phyloP scores from a whole-genome alignment of 1,140 invertebrate species.

The Nylanderia fulva region DNA sequence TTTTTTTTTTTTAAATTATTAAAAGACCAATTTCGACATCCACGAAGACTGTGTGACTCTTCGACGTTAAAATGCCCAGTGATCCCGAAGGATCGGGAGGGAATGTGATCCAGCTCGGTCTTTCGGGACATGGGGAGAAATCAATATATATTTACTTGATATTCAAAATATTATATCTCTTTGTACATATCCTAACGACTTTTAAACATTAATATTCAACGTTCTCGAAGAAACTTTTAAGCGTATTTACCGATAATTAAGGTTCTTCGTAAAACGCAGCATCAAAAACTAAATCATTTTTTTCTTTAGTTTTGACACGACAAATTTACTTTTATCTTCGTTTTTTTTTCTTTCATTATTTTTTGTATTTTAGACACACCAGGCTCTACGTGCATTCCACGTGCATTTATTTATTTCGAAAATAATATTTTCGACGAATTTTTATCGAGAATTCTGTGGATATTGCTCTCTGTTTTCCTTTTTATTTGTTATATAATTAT shows the following conservation, averaged over 20 bases:
- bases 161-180: conserved; percentile 72
- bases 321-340: conserved; percentile 22
- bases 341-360: background rate
- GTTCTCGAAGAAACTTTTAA: conserved; percentile 69
- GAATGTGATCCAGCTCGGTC: conserved; percentile 1
- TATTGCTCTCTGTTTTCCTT: background rate
- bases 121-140: conserved; percentile 19
- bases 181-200: conserved; percentile 84
- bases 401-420: conserved; percentile 31
- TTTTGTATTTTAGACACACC: conserved; percentile 16
- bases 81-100: background rate
- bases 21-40: conserved; percentile 45
- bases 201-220: conserved; percentile 77
- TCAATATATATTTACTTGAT: conserved; percentile 72
- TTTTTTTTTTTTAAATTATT: conserved; percentile 12
- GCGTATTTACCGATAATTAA: conserved; percentile 67
- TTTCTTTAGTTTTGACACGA: background rate
- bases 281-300: conserved; percentile 37
- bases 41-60: conserved; percentile 65
- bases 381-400: conserved; percentile 38
- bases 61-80: conserved; percentile 30
- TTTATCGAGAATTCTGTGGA: conserved; percentile 23
- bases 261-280: conserved; percentile 48
- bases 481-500: background rate
- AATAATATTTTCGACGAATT: background rate